Evolutionary conservation across 2,888 invertebrate genomes (phyloP).

Genomic region (Hirtodrosophila alboralis): DNA sequence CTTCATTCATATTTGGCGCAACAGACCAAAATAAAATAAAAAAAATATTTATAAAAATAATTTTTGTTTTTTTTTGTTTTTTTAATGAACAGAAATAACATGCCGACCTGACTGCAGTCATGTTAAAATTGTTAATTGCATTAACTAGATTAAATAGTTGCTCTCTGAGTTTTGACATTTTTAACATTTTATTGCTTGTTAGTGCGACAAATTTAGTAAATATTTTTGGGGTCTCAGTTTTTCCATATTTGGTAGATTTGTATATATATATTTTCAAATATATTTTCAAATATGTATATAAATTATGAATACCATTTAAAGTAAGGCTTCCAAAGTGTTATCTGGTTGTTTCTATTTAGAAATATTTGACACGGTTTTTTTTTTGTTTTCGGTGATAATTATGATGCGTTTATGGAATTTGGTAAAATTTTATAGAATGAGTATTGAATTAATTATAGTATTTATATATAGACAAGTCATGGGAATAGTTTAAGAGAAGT

Average conservation of each 20-base stretch:
- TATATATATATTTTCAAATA: conserved; percentile 7
- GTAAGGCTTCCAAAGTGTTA: conserved; percentile 63
- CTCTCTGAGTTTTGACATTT: conserved; percentile 71
- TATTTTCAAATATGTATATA: conserved; percentile 16
- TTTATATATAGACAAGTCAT: neutral
- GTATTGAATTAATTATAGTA: conserved; percentile 15
- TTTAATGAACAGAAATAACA: conserved; percentile 54
- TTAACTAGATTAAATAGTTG: conserved; percentile 83
- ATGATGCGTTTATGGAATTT: conserved; percentile 49
- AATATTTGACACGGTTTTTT: conserved; percentile 75
- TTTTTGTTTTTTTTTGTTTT: no score
- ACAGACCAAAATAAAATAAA: conserved; percentile 26
- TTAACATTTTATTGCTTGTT: conserved; percentile 82
- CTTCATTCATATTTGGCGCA: conserved; percentile 52
- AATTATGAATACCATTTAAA: conserved; percentile 74
- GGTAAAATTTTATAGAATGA: conserved; percentile 27
- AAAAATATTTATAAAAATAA: no score
- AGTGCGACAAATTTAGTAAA: conserved; percentile 81
- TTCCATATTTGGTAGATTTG: conserved; percentile 38
- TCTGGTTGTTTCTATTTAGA: conserved; percentile 66
- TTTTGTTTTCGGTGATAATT: conserved; percentile 40
- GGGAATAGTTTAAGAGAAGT: neutral
- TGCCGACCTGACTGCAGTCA: conserved; percentile 76
- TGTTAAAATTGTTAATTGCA: conserved; percentile 82
- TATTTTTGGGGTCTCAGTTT: conserved; percentile 60